A percentile compares a stretch with the other conserved stretches of the same genome.
These are phyloP conservation scores for Babylonia areolata DNA, from an alignment of 1,140 invertebrate species.

Conservation along the genomic window DNA sequence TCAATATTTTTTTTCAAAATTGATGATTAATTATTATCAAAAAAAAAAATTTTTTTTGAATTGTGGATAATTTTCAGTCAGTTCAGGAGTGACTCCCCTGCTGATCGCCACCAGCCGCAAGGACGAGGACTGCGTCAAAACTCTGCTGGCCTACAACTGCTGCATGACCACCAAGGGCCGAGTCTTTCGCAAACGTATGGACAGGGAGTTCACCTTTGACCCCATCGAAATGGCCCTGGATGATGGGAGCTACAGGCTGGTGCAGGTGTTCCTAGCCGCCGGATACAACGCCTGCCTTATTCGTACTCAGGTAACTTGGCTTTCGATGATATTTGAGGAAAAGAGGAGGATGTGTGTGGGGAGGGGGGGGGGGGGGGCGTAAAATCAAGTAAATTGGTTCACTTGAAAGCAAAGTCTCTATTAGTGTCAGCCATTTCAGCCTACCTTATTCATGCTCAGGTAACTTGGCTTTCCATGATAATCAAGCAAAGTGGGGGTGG, in stretches of 20 bases:
- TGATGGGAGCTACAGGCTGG: conserved; percentile 29
- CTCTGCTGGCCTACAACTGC: conserved; percentile 41
- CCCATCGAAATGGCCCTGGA: conserved; percentile 38
- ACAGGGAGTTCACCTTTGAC: conserved; percentile 41
- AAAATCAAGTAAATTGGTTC: no score
- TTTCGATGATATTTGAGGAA: no score
- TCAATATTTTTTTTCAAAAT: no score
- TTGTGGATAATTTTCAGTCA: conserved; percentile 47
- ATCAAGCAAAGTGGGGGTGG: no score
- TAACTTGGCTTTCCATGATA: no score
- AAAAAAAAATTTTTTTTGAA: no score
- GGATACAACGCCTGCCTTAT: conserved; percentile 42
- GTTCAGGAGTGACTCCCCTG: conserved; percentile 51
- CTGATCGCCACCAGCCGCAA: conserved; percentile 48
- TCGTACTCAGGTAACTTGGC: not conserved
- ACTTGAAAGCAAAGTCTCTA: no score
- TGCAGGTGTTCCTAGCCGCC: conserved; percentile 32
- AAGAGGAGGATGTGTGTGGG: not conserved
- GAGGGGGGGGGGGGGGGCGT: no score
- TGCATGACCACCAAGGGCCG: conserved; percentile 29
- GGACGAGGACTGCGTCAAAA: conserved; percentile 38
- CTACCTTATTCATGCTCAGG: no score
- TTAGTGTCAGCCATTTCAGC: no score
- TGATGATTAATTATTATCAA: no score
- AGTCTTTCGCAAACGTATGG: conserved; percentile 10